Evolutionary conservation across 2,888 invertebrate species (phyloP).

Genomic region (Asteroscopus sphinx): DNA sequence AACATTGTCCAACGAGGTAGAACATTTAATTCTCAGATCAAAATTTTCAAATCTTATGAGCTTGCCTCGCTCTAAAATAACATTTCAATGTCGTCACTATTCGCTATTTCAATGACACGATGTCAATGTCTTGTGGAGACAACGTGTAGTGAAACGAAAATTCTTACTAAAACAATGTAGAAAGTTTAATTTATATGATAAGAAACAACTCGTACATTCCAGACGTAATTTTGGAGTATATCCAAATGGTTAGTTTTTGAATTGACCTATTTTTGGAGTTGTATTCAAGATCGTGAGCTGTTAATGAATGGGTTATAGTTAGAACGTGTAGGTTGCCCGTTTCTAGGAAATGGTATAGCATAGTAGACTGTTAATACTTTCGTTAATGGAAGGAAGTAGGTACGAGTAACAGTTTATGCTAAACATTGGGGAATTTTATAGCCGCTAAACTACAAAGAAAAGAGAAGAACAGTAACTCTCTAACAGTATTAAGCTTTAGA

Average conservation of each 20-base stretch:
- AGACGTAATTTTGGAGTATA: slow-evolving; percentile 66
- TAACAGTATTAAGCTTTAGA: no score
- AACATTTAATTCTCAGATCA: slow-evolving; percentile 12
- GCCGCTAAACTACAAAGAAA: not conserved
- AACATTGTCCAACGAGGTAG: slow-evolving; percentile 3
- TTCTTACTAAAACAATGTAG: slow-evolving; percentile 5
- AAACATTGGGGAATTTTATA: slow-evolving; percentile 1
- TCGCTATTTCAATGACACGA: slow-evolving; percentile 34
- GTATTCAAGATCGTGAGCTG: slow-evolving; percentile 60
- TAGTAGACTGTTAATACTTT: slow-evolving; percentile 5
- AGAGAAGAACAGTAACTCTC: no score
- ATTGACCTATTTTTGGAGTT: slow-evolving; percentile 69
- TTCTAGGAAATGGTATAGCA: slow-evolving; percentile 22
- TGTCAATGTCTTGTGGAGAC: slow-evolving; percentile 43
- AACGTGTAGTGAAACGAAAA: slow-evolving; percentile 7
- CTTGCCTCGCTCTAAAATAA: slow-evolving; percentile 45
- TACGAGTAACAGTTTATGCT: slow-evolving; percentile 7
- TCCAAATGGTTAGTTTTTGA: slow-evolving; percentile 70
- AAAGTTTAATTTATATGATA: slow-evolving; percentile 22
- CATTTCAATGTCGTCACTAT: slow-evolving; percentile 21
- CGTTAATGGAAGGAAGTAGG: slow-evolving; percentile 40
- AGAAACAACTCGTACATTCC: slow-evolving; percentile 42
- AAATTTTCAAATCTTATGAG: slow-evolving; percentile 14
- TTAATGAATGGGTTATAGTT: slow-evolving; percentile 59
- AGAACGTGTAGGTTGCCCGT: slow-evolving; percentile 48